Evolutionary conservation across 2,113 vertebrate species (phyloP).

Genomic region (Chlamydotis undulata): DNA sequence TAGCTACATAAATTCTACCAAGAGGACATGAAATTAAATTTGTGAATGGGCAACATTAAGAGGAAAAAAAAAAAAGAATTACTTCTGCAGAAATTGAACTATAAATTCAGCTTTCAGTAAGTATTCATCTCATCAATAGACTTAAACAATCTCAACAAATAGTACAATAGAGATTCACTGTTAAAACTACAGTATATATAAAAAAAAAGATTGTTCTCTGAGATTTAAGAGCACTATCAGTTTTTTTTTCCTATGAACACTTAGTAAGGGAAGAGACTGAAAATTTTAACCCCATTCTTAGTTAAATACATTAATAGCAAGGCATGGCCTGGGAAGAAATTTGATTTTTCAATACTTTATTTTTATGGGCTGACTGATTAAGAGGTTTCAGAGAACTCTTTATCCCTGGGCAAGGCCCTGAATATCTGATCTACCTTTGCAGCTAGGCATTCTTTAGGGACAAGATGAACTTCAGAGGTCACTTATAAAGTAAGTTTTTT

Average conservation of each 20-base stretch:
- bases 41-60: neutral
- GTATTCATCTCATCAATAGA: neutral
- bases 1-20: neutral
- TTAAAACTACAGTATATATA: neutral
- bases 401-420: neutral
- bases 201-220: neutral
- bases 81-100: neutral
- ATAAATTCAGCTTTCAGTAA: neutral
- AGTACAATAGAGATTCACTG: neutral
- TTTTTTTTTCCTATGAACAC: neutral
- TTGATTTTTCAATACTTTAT: neutral
- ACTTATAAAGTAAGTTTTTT: neutral
- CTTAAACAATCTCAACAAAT: neutral
- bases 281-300: neutral
- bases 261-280: neutral
- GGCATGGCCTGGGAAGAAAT: neutral
- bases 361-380: neutral
- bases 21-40: neutral
- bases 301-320: neutral
- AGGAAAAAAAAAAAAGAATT: neutral
- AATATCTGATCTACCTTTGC: neutral
- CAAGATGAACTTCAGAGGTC: neutral
- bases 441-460: neutral
- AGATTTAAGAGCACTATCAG: neutral
- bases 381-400: neutral